Evolutionary conservation across 2,797 vertebrate genomes (phyloP).

Genomic region (Amazonetta brasiliensis): DNA sequence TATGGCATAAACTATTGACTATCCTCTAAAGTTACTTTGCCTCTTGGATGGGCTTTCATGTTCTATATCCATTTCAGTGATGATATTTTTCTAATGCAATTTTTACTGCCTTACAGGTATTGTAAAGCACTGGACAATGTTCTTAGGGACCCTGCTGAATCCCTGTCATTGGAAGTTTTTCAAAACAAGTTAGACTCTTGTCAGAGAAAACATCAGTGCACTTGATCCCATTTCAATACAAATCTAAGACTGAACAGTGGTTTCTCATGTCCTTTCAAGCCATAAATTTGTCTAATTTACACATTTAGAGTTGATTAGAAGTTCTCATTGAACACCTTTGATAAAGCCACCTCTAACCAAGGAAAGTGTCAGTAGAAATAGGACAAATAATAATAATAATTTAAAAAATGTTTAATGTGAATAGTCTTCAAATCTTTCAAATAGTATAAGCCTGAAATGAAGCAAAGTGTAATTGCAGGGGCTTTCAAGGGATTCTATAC

Average conservation of each 20-base stretch:
- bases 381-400: neutral
- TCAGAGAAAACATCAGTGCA: neutral
- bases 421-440: neutral
- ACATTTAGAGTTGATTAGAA: neutral
- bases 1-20: neutral
- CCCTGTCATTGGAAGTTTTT: neutral
- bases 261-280: neutral
- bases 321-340: neutral
- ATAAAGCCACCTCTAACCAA: neutral
- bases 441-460: neutral
- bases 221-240: neutral
- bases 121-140: neutral
- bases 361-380: neutral
- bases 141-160: neutral
- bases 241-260: neutral
- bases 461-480: neutral
- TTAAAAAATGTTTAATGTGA: neutral
- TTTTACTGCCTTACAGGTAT: neutral
- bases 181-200: neutral
- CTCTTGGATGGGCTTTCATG: neutral
- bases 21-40: neutral
- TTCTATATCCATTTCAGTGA: neutral
- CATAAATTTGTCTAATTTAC: neutral
- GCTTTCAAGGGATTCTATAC: neutral
- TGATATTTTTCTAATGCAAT: neutral